Percentiles rank a stretch among this genome's conserved stretches.
Conservation (phyloP, 2,797 vertebrate genomes). For the Thamnophis elegans region DNA sequence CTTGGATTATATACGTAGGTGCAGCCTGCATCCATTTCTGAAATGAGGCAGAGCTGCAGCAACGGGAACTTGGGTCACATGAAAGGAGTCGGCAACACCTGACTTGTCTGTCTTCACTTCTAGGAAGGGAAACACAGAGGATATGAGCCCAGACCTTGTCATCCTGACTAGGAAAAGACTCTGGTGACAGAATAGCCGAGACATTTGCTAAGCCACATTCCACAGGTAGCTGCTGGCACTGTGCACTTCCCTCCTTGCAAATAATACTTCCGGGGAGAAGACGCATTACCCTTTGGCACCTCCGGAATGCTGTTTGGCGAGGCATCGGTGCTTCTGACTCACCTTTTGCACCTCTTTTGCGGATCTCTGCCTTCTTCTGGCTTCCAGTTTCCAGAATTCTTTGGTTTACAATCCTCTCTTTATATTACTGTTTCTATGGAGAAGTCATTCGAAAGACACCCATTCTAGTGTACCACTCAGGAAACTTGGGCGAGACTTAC, state of each 20-base stretch:
- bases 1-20: not conserved
- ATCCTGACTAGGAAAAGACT: not conserved
- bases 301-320: conserved; percentile 59
- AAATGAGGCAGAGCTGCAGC: not conserved
- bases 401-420: conserved; percentile 37
- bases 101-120: not conserved
- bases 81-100: not conserved
- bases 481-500: not conserved
- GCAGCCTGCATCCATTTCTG: not conserved
- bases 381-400: conserved; percentile 43
- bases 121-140: conserved; percentile 9
- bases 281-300: conserved; percentile 45
- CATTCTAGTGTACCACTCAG: not conserved
- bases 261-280: conserved; percentile 54
- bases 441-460: not conserved
- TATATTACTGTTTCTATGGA: conserved; percentile 47
- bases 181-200: not conserved
- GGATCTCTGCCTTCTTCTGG: conserved; percentile 51
- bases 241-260: conserved; percentile 24
- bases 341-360: conserved; percentile 34
- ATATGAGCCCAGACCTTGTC: conserved; percentile 1
- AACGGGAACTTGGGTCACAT: not conserved
- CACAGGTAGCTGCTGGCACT: conserved; percentile 1
- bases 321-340: conserved; percentile 48
- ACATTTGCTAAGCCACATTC: conserved; percentile 11